Evolutionary conservation across 53 echinoderm and acorn worm species (phyloP), one percentile per base, ranked within the genome.

Genomic region (Hippasteria phrygiana): DNA sequence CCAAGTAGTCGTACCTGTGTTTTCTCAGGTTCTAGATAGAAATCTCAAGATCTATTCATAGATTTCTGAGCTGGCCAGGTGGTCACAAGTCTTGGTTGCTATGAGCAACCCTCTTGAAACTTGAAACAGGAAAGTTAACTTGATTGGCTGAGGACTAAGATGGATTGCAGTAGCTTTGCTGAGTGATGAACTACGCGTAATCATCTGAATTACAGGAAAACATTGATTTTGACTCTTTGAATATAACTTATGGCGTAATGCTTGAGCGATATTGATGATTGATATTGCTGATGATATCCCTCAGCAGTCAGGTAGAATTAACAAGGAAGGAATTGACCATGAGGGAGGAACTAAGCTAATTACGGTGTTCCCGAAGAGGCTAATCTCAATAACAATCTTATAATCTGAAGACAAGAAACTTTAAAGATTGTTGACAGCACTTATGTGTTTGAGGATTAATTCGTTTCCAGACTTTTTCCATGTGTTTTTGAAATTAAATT

Each of bases 311-410:
- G 11, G 8, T 33, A 16, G 7, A 48, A 76, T 50, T 36, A 55
- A 20, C 1, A 20, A 9, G 71, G 85, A 85, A 48, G 85, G 85
- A 81, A 81, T 8, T 18, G 65, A 37, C 42, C 13, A 64, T 50
- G 50, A 66, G 29, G 29, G 35, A 51, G 71, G 85, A 43, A 85
- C 70, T 26, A 50, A 31, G 13, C 75, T 50, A 75, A 75, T 75
- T 75, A 75, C 26, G 13, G 31, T 2, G 31, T 48, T 74, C 75
- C 43, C 28, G 32, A 50, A 72, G n/a, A n/a, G 8, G 13, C 28
- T 74, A 74, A 81, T 64, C 16, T 64, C 67, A 83, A 66, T 31
- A 85, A 85, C 85, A 85, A 71, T 70, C 82, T 82, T 34, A 10
- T n/a, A 51, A 76, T 76, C 62, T 79, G 37, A 67, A 67, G 69